phyloP scores from a whole-genome alignment of 2,113 vertebrate genomes.

The Pipra filicauda region DNA sequence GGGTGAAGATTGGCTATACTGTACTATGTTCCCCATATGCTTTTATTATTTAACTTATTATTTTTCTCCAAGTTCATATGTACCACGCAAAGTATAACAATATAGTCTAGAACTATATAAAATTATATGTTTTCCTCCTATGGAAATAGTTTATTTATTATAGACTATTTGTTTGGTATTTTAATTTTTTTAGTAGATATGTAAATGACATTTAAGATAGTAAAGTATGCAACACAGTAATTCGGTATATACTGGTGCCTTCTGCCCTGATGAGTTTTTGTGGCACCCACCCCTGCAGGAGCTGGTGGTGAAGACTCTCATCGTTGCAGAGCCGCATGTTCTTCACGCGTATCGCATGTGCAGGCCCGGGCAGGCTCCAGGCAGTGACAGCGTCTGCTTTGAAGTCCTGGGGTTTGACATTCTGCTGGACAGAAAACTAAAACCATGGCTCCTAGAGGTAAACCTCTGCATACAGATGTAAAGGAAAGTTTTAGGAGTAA shows the following conservation, averaged over 20 bases:
- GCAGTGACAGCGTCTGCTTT: constrained; percentile 97
- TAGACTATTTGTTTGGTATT: background rate
- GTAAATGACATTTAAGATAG: background rate
- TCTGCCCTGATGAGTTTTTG: background rate
- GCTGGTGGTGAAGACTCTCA: constrained; percentile 95
- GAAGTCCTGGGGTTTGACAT: constrained; percentile 98
- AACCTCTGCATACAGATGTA: background rate
- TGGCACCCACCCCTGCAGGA: constrained; percentile 75
- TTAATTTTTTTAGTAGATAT: background rate
- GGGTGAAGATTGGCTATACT: background rate
- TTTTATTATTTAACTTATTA: background rate
- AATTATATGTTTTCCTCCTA: background rate
- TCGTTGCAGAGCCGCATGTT: constrained; percentile 95
- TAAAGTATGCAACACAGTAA: background rate
- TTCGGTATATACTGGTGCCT: background rate
- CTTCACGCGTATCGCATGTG: constrained; percentile 98
- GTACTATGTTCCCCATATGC: background rate
- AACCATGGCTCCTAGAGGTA: constrained; percentile 98
- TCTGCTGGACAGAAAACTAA: constrained; percentile 95
- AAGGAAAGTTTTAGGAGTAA: background rate
- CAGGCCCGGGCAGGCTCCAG: constrained; percentile 92
- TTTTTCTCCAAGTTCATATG: background rate
- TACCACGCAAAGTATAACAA: background rate
- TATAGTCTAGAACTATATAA: background rate
- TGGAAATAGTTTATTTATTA: background rate